Percentiles rank a stretch among this genome's conserved stretches.
phyloP scores from a whole-genome alignment of 2,888 invertebrate genomes.

The Lasius fuliginosus region DNA sequence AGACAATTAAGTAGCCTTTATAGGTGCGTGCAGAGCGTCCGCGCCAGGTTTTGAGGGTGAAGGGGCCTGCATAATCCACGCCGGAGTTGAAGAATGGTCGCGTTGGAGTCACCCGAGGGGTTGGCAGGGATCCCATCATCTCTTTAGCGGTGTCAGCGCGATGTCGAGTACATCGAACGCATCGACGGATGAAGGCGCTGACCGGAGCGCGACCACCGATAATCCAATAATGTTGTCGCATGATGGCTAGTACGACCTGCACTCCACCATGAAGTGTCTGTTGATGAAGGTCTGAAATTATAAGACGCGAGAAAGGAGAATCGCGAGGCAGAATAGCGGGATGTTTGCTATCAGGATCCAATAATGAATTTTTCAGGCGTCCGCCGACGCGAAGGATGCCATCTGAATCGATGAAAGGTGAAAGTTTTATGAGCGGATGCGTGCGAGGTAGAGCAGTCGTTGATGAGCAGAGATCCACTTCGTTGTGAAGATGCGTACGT shows the following conservation, averaged over 20 bases:
- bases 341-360: background rate
- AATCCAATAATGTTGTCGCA: conserved; percentile 8
- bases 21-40: conserved; percentile 44
- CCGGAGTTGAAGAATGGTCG: conserved; percentile 63
- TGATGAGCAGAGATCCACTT: too few species aligned
- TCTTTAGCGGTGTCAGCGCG: conserved; percentile 52
- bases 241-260: background rate
- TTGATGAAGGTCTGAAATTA: conserved; percentile 13
- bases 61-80: conserved; percentile 72
- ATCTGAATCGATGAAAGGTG: too few species aligned
- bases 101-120: conserved; percentile 54
- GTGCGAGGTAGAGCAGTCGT: too few species aligned
- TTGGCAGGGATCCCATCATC: conserved; percentile 69
- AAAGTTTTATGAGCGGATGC: too few species aligned
- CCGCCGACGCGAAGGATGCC: conserved; percentile 20
- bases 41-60: conserved; percentile 54
- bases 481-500: too few species aligned
- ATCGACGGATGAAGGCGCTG: background rate
- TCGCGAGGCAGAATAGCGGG: background rate
- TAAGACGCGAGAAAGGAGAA: background rate
- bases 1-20: background rate
- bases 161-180: conserved; percentile 34
- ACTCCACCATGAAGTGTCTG: background rate
- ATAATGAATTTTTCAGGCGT: background rate
- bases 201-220: background rate